These are phyloP conservation scores for Gyrodactylus salaris DNA, from an alignment of 1,140 invertebrate species.

Conservation along the genomic window DNA sequence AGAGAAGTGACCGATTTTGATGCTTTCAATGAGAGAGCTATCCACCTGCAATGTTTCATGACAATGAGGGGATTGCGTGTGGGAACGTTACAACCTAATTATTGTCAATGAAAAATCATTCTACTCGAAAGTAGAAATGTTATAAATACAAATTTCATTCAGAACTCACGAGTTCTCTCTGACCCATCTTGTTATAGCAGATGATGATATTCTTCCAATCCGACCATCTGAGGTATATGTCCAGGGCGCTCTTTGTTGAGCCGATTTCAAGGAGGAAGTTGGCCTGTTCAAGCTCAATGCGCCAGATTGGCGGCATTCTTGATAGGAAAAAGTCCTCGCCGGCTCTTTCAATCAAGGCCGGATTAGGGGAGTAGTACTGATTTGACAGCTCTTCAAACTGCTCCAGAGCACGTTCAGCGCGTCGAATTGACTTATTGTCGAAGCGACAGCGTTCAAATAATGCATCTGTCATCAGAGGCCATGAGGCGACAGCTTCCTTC, in stretches of 20 bases:
- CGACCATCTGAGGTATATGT: background rate
- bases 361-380: background rate
- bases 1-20: background rate
- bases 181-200: background rate
- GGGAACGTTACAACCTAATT: background rate
- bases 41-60: background rate
- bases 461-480: background rate
- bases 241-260: background rate
- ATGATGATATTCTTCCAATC: background rate
- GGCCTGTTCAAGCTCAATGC: background rate
- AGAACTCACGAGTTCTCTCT: background rate
- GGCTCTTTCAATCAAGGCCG: background rate
- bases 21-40: background rate
- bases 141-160: too few relatives aligned
- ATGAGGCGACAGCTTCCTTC: background rate
- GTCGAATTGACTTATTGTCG: background rate
- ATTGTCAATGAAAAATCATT: too few relatives aligned
- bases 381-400: slow-evolving; percentile 4
- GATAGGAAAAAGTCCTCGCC: background rate
- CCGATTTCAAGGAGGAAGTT: background rate
- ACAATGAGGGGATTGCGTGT: background rate
- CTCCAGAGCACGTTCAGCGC: background rate
- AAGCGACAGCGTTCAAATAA: background rate
- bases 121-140: too few relatives aligned
- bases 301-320: slow-evolving; percentile 4